phyloP scores from a whole-genome alignment of 2,113 vertebrate genomes.

The Istiophorus platypterus region DNA sequence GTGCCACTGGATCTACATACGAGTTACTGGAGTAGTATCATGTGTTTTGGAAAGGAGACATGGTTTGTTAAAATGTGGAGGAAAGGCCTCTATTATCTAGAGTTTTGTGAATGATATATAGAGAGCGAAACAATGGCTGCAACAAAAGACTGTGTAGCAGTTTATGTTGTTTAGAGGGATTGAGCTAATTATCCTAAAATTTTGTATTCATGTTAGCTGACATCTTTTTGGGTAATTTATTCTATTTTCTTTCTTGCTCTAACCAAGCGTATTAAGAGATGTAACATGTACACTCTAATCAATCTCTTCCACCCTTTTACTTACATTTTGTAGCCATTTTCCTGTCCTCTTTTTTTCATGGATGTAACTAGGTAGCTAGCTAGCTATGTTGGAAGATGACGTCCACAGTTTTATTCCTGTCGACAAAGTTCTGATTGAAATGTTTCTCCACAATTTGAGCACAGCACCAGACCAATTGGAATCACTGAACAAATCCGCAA shows the following conservation, averaged over 20 bases:
- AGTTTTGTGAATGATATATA: not conserved
- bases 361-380: not conserved
- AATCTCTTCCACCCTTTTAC: not conserved
- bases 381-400: not conserved
- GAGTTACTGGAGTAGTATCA: not conserved
- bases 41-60: not conserved
- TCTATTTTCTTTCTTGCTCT: too few species aligned
- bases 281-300: not conserved
- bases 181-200: not conserved
- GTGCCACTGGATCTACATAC: not conserved
- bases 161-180: too few species aligned
- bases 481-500: not conserved
- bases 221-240: not conserved
- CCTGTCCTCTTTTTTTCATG: not conserved
- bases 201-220: not conserved
- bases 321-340: not conserved
- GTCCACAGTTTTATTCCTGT: not conserved
- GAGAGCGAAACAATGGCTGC: not conserved
- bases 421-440: not conserved
- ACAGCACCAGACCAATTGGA: not conserved
- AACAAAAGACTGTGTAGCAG: too few species aligned
- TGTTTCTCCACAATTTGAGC: not conserved
- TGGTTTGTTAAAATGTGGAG: not conserved
- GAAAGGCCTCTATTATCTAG: not conserved
- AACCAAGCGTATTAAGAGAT: too few species aligned